Base-by-base conservation (phyloP, 2,888 invertebrate genomes). In the Agonopterix heracliana region DNA sequence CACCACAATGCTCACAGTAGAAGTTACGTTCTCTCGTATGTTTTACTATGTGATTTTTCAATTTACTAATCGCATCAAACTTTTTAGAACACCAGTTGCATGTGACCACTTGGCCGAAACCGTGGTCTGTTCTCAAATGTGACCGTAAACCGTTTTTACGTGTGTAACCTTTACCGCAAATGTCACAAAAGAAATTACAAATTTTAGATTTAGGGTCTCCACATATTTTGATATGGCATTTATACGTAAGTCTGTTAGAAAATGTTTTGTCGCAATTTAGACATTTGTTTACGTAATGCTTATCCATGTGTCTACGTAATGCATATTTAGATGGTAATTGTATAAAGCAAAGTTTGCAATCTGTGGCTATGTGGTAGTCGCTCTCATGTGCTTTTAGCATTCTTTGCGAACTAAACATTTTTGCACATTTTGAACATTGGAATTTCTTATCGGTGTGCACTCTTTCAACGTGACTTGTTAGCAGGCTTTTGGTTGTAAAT, bases 61-160 rank as follows among this genome's bases (percentile, higher is more conserved):
- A 54, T 55, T 68, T 71, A 48, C 84, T 82, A 1, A 71, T 58
- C 0, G 80, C 81, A 55, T 80, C 81, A 67, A 74, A 85, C 54
- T 78, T 78, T 49, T 84, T 85, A 0, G 60, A 63, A 51, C 84
- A 85, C 81, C 81, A 83, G n/a, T 65, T 68, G 50, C 84, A 85
- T n/a, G 66, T 52, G 0, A 75, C 46, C 0, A 73, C 68, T 45
- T 68, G 60, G 2, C 83, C 84, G 54, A 79, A 83, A 1, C 77
- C 78, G 55, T 85, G 84, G 38, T 74, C 73, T 0, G 61, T 72
- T 60, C 71, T 79, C 43, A 85, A 55, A 64, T 85, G 84, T 1
- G 74, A 64, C 2, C 76, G 62, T 49, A 85, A 56, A 12, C 76
- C 71, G 43, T 73, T 74, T 47, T 83, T 84, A 4, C 69, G 62